These are phyloP conservation scores for Automeris io DNA, from an alignment of 2,888 invertebrate species.

Conservation along the genomic window DNA sequence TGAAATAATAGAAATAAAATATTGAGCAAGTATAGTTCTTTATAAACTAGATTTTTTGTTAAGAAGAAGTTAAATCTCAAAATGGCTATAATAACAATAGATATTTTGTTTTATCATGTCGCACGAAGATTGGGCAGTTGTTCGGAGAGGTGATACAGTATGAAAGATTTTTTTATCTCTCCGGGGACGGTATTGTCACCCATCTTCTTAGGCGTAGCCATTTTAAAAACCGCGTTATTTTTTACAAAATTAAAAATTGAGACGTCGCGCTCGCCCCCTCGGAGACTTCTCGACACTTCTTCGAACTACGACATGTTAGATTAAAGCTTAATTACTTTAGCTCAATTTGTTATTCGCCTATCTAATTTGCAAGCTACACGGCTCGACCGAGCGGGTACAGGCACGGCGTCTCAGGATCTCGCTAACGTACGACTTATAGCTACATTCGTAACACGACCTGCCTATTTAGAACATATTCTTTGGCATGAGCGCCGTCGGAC, in stretches of 20 bases:
- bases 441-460: conserved; percentile 48
- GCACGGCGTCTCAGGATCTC: conserved; percentile 55
- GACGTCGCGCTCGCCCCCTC: conserved; percentile 45
- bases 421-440: conserved; percentile 49
- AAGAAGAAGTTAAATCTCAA: too few species aligned
- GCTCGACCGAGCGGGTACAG: conserved; percentile 42
- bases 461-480: conserved; percentile 45
- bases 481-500: conserved; percentile 49
- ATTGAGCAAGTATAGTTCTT: too few species aligned
- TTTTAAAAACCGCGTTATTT: too few species aligned
- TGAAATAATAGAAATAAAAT: too few species aligned
- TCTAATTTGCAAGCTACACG: conserved; percentile 68
- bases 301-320: conserved; percentile 51
- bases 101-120: conserved; percentile 16
- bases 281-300: conserved; percentile 28
- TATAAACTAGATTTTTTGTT: too few species aligned
- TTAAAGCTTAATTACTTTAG: conserved; percentile 65
- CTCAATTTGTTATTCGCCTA: conserved; percentile 75
- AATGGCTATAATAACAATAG: too few species aligned
- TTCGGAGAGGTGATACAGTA: conserved; percentile 61
- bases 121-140: conserved; percentile 54
- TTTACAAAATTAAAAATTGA: conserved; percentile 2
- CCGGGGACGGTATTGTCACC: conserved; percentile 67
- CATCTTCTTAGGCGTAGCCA: conserved; percentile 31
- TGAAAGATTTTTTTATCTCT: conserved; percentile 46